Conservation (phyloP, 2,113 vertebrate species). For the Psophia crepitans region DNA sequence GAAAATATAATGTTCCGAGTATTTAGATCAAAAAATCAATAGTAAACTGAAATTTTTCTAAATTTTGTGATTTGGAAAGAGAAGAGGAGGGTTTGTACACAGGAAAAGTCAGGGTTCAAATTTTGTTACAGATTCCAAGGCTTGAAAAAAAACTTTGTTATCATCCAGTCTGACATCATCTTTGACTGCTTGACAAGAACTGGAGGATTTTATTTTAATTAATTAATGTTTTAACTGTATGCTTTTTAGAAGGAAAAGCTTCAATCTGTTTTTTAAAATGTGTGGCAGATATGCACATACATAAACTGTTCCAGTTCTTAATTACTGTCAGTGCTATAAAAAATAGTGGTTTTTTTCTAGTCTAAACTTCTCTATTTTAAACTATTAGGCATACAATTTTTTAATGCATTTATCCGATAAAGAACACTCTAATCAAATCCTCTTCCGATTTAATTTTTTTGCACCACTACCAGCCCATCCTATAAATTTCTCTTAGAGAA, state of each 20-base stretch:
- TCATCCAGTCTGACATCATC: background rate
- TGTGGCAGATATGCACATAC: background rate
- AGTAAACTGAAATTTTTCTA: background rate
- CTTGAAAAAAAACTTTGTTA: background rate
- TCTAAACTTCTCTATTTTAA: background rate
- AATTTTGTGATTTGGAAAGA: background rate
- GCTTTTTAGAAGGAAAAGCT: background rate
- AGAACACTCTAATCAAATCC: background rate
- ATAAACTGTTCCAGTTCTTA: background rate
- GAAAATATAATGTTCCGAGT: background rate
- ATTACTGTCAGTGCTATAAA: background rate
- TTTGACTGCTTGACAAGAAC: background rate
- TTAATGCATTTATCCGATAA: background rate
- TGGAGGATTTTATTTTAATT: background rate
- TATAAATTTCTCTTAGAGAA: background rate
- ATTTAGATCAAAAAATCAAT: background rate
- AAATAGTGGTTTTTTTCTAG: background rate
- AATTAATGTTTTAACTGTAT: background rate
- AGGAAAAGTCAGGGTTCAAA: background rate
- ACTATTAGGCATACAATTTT: background rate
- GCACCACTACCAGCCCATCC: background rate
- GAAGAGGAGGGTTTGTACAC: background rate
- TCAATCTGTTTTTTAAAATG: slow-evolving; percentile 20
- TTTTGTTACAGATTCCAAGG: background rate
- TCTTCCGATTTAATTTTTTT: background rate